These are phyloP conservation scores for Pollenia labialis DNA, from an alignment of 2,888 invertebrate species.

Conservation along the genomic window DNA sequence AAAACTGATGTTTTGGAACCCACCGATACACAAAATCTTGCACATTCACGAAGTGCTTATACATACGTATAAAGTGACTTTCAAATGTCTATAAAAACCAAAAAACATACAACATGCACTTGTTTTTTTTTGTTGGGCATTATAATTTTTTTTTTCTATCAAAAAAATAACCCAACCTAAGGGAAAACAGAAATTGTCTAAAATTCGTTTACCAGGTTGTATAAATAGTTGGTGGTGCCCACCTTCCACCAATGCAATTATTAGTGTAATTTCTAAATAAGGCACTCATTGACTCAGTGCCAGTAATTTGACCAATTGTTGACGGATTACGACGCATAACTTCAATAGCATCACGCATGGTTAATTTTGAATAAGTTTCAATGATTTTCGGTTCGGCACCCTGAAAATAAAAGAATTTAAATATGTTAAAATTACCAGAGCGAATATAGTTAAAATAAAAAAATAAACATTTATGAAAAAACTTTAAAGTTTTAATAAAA, in stretches of 20 bases:
- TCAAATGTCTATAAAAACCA: background rate
- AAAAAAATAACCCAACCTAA: constrained; percentile 30
- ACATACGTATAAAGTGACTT: background rate
- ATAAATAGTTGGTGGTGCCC: constrained; percentile 85
- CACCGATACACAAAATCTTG: background rate
- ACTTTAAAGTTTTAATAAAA: constrained; percentile 1
- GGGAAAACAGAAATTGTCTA: constrained; percentile 76
- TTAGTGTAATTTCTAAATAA: constrained; percentile 95
- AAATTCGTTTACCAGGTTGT: constrained; percentile 86
- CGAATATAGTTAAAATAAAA: constrained; percentile 16
- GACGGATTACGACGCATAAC: constrained; percentile 95
- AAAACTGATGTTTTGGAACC: too few relatives aligned
- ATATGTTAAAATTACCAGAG: constrained; percentile 1
- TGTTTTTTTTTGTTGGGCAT: constrained; percentile 40
- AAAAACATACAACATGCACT: constrained; percentile 61
- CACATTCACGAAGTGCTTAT: constrained; percentile 6
- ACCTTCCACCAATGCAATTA: constrained; percentile 94
- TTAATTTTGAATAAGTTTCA: constrained; percentile 96
- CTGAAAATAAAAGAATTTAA: constrained; percentile 76
- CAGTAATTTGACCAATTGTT: constrained; percentile 93
- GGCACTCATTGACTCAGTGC: constrained; percentile 95
- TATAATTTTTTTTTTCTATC: constrained; percentile 11
- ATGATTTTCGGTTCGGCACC: constrained; percentile 96
- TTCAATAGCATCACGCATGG: constrained; percentile 97
- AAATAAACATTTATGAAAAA: background rate